A percentile compares a stretch with the other conserved stretches of the same genome.
Conservation (phyloP, 2,113 vertebrate species). For the Catagonus wagneri region DNA sequence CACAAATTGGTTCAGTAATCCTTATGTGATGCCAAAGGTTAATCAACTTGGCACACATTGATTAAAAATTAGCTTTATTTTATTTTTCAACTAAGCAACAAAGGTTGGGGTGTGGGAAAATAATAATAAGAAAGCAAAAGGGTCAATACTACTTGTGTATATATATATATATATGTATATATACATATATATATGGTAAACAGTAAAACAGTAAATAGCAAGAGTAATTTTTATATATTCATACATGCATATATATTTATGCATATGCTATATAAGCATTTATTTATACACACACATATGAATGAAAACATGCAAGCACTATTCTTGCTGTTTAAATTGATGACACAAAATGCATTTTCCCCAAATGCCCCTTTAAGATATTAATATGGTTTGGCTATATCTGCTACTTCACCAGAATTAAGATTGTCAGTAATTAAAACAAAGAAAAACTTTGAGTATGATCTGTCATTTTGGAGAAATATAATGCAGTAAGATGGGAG, state of each 20-base stretch:
- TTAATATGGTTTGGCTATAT: not conserved
- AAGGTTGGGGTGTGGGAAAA: not conserved
- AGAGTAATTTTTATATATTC: not conserved
- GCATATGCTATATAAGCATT: not conserved
- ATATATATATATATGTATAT: not conserved
- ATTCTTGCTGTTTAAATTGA: not conserved
- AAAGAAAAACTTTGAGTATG: not conserved
- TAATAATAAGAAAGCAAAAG: not conserved
- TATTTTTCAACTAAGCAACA: not conserved
- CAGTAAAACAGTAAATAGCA: not conserved
- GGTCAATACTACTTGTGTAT: not conserved
- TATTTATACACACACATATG: not conserved
- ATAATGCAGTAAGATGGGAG: not conserved
- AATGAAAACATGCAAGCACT: not conserved
- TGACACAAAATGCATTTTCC: not conserved
- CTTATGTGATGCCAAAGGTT: not conserved
- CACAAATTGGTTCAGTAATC: not conserved
- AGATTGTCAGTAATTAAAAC: not conserved
- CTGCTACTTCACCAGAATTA: slow-evolving; percentile 8
- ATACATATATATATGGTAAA: not conserved
- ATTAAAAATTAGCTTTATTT: not conserved
- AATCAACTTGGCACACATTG: not conserved
- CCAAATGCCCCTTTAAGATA: not conserved
- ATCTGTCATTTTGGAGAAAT: not conserved
- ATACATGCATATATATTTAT: not conserved